Base-by-base conservation (phyloP, 30 jellyfish, hydroid and myxozoan species). In the Cassiopea andromeda region DNA sequence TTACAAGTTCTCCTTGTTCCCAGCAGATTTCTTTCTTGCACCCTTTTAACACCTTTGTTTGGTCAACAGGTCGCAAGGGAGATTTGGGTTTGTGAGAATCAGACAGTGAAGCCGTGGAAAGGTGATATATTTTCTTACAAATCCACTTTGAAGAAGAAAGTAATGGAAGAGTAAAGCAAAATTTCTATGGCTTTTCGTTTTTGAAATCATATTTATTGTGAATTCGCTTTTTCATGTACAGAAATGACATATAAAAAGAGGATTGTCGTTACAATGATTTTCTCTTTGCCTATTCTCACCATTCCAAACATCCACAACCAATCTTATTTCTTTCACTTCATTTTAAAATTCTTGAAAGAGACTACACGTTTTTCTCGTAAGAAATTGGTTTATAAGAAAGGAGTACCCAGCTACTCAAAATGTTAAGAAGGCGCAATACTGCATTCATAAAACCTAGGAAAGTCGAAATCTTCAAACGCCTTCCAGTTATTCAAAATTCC, bases 81-180 rank as follows among this genome's bases (percentile, higher is more conserved):
- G 60, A 96, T 96, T 43, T 96, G 99, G 99, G 94, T 96, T 16
- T 96, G 99, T 59, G 99, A 96, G 85, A 80, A 92, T 4, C 97
- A 96, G 60, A 92, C 94, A 2, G 99, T 96, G 6, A 87, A 86
- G 60, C 98, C 98, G 64, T 96, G 97, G 97, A 96, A 91, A 58
- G 99, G 99, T 0, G 98, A 89, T 81, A 96, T 96, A 1, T 92
- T 96, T 75, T 54, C 96, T 1, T 96, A 96, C 92, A 96, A 96
- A 72, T 87, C 79, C 27, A 84, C 57, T 5, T 87, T 96, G 78
- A 96, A 96, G 84, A 96, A 89, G 73, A 96, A 78, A 74, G 87
- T 91, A 44, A 78, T 90, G 9, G 78, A 77, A 69, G 98, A 73
- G 86, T 15, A 49, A 19, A 19, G 45, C 1, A 14, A 66, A 84